Evolutionary conservation across 2,888 invertebrate genomes (phyloP).

Genomic region (Protodeltote pygarga): DNA sequence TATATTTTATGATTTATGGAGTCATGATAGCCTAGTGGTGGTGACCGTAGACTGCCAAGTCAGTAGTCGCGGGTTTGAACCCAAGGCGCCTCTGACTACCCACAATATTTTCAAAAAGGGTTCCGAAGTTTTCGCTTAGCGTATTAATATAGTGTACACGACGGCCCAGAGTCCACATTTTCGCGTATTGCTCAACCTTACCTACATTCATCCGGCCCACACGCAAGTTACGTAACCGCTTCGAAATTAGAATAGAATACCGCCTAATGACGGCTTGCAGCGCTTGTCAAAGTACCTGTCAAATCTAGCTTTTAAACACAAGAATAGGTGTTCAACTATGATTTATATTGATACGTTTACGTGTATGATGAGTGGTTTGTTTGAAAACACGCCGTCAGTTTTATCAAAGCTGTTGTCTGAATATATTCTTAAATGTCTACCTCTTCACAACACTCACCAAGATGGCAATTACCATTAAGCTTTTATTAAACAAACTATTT

Average conservation of each 20-base stretch:
- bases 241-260: constrained; percentile 73
- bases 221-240: constrained; percentile 62
- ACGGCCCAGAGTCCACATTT: constrained; percentile 50
- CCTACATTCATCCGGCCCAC: constrained; percentile 52
- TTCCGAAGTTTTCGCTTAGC: too few relatives aligned
- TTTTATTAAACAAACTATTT: too few relatives aligned
- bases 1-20: too few relatives aligned
- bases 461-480: too few relatives aligned
- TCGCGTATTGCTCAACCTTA: constrained; percentile 65
- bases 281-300: constrained; percentile 58
- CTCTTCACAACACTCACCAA: too few relatives aligned
- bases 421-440: too few relatives aligned
- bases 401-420: neutral
- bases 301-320: constrained; percentile 37
- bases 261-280: constrained; percentile 55
- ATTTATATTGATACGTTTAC: constrained; percentile 40
- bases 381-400: constrained; percentile 13
- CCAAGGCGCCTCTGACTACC: too few relatives aligned
- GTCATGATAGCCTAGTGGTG: too few relatives aligned
- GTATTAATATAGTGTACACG: too few relatives aligned
- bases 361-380: constrained; percentile 25
- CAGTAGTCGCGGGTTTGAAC: too few relatives aligned
- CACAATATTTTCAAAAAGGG: too few relatives aligned
- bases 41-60: too few relatives aligned
- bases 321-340: constrained; percentile 39